Conservation (phyloP, 1,140 invertebrate genomes). For the Brachionus calyciflorus region DNA sequence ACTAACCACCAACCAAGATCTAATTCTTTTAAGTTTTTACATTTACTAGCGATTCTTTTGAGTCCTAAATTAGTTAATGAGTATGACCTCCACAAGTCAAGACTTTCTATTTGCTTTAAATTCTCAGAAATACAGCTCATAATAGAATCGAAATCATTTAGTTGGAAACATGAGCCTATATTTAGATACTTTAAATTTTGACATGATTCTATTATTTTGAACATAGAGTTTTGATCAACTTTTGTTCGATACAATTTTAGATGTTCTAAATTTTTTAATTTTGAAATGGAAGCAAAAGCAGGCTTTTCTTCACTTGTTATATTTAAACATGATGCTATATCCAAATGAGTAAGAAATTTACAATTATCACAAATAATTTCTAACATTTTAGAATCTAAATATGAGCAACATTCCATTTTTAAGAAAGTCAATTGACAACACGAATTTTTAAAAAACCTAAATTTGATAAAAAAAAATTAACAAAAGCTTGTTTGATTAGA, state of each 20-base stretch:
- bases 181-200: slow-evolving; percentile 55
- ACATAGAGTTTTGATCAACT: not conserved
- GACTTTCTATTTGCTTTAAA: slow-evolving; percentile 53
- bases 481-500: not conserved
- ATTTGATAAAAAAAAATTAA: slow-evolving; percentile 47
- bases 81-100: slow-evolving; percentile 81
- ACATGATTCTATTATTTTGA: slow-evolving; percentile 52
- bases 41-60: slow-evolving; percentile 66
- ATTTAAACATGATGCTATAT: slow-evolving; percentile 65
- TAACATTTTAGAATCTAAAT: slow-evolving; percentile 68
- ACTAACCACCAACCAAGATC: slow-evolving; percentile 86
- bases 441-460: slow-evolving; percentile 70
- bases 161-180: slow-evolving; percentile 54
- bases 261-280: slow-evolving; percentile 50
- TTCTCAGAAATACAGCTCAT: slow-evolving; percentile 51
- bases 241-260: slow-evolving; percentile 16
- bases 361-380: slow-evolving; percentile 67
- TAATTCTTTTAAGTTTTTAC: slow-evolving; percentile 71
- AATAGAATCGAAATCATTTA: slow-evolving; percentile 54
- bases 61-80: slow-evolving; percentile 71
- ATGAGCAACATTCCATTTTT: slow-evolving; percentile 72
- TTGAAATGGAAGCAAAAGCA: slow-evolving; percentile 58
- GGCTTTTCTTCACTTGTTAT: slow-evolving; percentile 61
- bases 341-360: slow-evolving; percentile 68
- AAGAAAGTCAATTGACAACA: slow-evolving; percentile 70